Conservation (phyloP, 1,140 invertebrate genomes). For the Ostrea edulis region DNA sequence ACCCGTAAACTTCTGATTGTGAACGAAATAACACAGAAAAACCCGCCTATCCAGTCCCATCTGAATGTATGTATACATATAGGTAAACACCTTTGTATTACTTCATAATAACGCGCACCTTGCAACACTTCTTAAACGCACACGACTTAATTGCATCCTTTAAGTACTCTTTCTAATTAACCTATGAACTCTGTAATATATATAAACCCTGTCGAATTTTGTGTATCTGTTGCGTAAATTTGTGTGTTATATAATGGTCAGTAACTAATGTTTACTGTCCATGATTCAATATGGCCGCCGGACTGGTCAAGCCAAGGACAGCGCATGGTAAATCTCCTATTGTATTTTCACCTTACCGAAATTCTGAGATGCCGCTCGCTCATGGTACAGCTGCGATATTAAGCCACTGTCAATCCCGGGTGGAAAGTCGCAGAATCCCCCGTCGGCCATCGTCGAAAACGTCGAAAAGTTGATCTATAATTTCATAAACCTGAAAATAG, state of each 20-base stretch:
- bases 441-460: slow-evolving; percentile 10
- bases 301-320: slow-evolving; percentile 16
- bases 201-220: background rate
- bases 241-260: slow-evolving; percentile 36
- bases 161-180: too few species aligned
- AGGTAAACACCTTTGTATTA: too few species aligned
- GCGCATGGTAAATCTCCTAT: background rate
- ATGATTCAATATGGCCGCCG: slow-evolving; percentile 39
- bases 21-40: too few species aligned
- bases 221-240: background rate
- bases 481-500: slow-evolving; percentile 25
- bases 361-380: background rate
- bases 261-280: slow-evolving; percentile 35
- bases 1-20: too few species aligned
- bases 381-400: slow-evolving; percentile 10
- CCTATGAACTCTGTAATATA: too few species aligned
- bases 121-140: too few species aligned
- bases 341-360: background rate
- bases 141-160: too few species aligned
- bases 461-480: slow-evolving; percentile 1
- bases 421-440: slow-evolving; percentile 36
- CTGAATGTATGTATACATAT: too few species aligned
- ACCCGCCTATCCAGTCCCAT: too few species aligned
- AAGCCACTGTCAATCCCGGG: background rate
- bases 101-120: too few species aligned